Conservation (phyloP, 2,797 vertebrate species). For the Centroberyx gerrardi region DNA sequence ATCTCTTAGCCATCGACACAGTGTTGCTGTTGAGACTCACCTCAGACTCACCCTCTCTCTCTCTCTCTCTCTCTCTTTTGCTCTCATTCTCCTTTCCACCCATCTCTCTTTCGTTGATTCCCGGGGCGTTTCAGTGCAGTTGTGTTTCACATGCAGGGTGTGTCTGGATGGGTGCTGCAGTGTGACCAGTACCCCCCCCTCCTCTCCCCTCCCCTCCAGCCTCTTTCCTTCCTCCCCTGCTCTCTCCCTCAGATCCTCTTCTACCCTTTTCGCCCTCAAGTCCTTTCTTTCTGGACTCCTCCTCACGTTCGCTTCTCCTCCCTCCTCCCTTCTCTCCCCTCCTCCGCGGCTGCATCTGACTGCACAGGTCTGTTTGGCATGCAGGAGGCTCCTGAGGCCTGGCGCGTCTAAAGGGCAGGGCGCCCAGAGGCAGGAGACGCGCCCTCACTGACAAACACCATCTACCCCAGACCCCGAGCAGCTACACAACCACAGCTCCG, state of each 20-base stretch:
- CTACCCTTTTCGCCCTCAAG: constrained; percentile 71
- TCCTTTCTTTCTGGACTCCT: constrained; percentile 73
- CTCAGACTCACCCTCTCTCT: constrained; percentile 73
- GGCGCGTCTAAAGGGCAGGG: constrained; percentile 89
- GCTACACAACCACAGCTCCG: constrained; percentile 58
- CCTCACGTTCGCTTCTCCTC: constrained; percentile 61
- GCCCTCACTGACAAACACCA: constrained; percentile 83
- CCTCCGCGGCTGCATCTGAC: constrained; percentile 80
- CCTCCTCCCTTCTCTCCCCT: constrained; percentile 33
- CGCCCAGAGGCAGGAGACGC: constrained; percentile 84
- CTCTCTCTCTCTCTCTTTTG: constrained; percentile 28
- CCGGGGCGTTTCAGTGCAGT: constrained; percentile 72
- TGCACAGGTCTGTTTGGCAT: constrained; percentile 88
- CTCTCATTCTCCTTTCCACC: constrained; percentile 17
- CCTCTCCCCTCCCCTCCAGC: constrained; percentile 39
- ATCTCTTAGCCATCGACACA: constrained; percentile 79
- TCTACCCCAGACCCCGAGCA: constrained; percentile 65
- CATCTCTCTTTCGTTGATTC: constrained; percentile 53
- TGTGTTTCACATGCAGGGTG: constrained; percentile 85
- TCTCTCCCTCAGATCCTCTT: constrained; percentile 67
- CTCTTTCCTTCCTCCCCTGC: constrained; percentile 32
- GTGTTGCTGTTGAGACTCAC: constrained; percentile 79
- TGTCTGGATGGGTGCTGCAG: constrained; percentile 81
- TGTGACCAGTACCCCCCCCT: constrained; percentile 70
- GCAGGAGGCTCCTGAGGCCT: constrained; percentile 86